Conservation (phyloP, 2,888 invertebrate species). For the Xylocampa areola region DNA sequence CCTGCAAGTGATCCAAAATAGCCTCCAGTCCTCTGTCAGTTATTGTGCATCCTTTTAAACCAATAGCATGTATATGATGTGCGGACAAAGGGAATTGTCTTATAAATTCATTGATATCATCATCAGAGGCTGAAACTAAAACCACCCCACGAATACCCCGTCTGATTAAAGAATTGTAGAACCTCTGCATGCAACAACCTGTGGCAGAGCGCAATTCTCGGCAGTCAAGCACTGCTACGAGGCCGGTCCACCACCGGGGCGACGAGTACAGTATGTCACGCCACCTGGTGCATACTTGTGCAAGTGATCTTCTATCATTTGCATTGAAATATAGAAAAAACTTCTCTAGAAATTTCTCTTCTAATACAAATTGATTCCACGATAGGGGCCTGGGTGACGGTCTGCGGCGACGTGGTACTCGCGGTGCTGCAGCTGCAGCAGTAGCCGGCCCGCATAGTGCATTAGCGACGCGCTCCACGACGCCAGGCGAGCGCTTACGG, state of each 20-base stretch:
- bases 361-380: constrained; percentile 94
- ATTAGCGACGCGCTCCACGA: constrained; percentile 96
- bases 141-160: constrained; percentile 96
- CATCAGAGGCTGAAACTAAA: constrained; percentile 96
- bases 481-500: constrained; percentile 90
- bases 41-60: constrained; percentile 96
- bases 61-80: constrained; percentile 95
- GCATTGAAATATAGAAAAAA: constrained; percentile 96
- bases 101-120: constrained; percentile 96
- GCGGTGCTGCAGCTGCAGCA: constrained; percentile 74
- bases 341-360: constrained; percentile 95
- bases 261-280: constrained; percentile 96
- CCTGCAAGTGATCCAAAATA: constrained; percentile 96
- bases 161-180: constrained; percentile 95
- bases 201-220: constrained; percentile 93
- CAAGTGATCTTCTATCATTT: constrained; percentile 93
- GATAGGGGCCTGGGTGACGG: constrained; percentile 90
- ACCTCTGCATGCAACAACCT: constrained; percentile 87
- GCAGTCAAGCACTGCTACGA: constrained; percentile 96
- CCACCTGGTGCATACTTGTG: constrained; percentile 96
- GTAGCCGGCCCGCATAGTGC: constrained; percentile 94
- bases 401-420: constrained; percentile 82
- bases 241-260: constrained; percentile 96
- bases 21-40: constrained; percentile 97
- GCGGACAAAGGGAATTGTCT: constrained; percentile 95